Evolutionary conservation across 2,113 vertebrate genomes (phyloP), one percentile per base, ranked within the genome.

Genomic region (Poicephalus gulielmi): DNA sequence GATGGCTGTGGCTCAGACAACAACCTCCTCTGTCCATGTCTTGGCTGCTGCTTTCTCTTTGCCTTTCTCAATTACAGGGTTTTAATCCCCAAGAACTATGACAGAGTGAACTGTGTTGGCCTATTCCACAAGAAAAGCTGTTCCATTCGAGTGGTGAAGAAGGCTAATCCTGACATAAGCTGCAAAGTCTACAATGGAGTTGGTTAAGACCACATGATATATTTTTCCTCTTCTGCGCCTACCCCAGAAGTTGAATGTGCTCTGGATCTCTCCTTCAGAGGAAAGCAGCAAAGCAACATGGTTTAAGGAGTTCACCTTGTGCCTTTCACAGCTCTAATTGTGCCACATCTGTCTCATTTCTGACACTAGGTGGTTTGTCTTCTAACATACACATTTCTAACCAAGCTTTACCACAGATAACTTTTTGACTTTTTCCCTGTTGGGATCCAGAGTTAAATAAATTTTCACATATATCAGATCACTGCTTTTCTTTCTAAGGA

Each of bases 101-200:
- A 97, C 9, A 94, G 39, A 12, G 75, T 87, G 68, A 97, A 96
- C 27, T 97, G 96, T 30, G 75, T 96, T 46, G 95, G 92, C 41
- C 84, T 97, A 0, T 97, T 95, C 79, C 96, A 97, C 84, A 96
- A 94, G 89, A 96, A 96, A 76, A 96, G 88, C 68, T 97, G 96
- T 35, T 95, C 96, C 50, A 96, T 97, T 22, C 86, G 91, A 18
- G 96, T 97, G 47, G 96, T 97, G 68, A 96, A 95, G 87, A 97
- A 94, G 55, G 86, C 92, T 22, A 95, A 97, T 57, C 96, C 96
- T 67, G 95, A 96, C 9, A 43, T 95, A 77, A 91, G 11, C 15
- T 97, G 96, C 84, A 95, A 91, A 85, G 81, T 97, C 96, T 96
- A 96, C 84, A 92, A 93, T 17, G 92, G 92, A 66, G 5, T 71